phyloP scores from a whole-genome alignment of 2,113 vertebrate genomes.

The Gallinago jamesoni region DNA sequence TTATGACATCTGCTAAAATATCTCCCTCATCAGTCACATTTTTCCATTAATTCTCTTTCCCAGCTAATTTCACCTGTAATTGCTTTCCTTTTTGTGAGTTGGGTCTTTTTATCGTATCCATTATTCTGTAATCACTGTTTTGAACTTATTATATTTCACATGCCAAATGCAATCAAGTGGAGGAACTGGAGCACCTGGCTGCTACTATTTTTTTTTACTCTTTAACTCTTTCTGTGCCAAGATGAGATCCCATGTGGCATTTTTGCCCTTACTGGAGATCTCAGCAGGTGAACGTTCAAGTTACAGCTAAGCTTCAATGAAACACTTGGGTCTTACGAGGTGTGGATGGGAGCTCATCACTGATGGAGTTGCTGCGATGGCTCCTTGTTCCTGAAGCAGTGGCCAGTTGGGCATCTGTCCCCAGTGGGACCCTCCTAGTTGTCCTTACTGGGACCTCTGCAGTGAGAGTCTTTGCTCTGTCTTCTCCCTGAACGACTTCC shows the following conservation, averaged over 20 bases:
- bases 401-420: neutral
- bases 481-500: neutral
- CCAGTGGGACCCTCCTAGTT: neutral
- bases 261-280: neutral
- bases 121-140: slow-evolving; percentile 64
- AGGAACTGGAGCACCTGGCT: slow-evolving; percentile 41
- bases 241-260: neutral
- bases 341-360: fast-evolving
- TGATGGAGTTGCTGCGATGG: neutral
- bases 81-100: slow-evolving; percentile 5
- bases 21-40: slow-evolving; percentile 33
- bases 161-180: slow-evolving; percentile 38
- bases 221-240: neutral
- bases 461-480: neutral
- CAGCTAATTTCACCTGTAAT: slow-evolving; percentile 29
- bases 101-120: neutral
- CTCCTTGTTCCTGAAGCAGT: neutral
- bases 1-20: slow-evolving; percentile 26
- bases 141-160: slow-evolving; percentile 34
- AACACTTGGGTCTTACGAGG: neutral
- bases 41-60: slow-evolving; percentile 34
- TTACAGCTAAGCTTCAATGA: neutral
- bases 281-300: neutral
- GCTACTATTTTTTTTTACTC: slow-evolving; percentile 40
- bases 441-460: neutral